These are phyloP conservation scores for Mus spretus DNA, from an alignment of 2,797 vertebrate species.

Conservation along the genomic window DNA sequence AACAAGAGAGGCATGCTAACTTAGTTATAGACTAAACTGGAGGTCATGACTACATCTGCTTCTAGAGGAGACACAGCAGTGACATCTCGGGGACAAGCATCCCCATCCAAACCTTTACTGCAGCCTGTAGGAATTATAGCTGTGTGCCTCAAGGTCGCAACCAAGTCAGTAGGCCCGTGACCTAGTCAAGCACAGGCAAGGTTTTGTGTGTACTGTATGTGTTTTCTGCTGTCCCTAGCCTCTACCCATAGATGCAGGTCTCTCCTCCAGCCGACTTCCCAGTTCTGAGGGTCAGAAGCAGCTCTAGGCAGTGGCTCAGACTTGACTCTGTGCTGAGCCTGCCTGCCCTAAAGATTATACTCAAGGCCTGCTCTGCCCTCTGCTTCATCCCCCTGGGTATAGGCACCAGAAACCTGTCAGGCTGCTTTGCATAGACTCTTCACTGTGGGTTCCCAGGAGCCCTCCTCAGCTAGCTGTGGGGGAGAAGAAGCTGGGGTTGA, in stretches of 20 bases:
- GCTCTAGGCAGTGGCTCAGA: not conserved
- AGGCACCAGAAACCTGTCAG: not conserved
- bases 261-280: not conserved
- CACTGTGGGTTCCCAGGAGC: not conserved
- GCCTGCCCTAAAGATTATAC: not conserved
- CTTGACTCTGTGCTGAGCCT: not conserved
- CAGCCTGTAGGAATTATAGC: not conserved
- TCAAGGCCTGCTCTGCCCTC: not conserved
- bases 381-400: not conserved
- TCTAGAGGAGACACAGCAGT: not conserved
- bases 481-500: not conserved
- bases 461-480: not conserved
- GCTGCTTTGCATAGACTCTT: not conserved
- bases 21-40: not conserved
- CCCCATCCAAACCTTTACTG: not conserved
- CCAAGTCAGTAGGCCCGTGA: too few species aligned
- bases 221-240: not conserved
- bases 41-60: too few species aligned
- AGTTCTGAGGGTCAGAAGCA: not conserved
- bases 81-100: not conserved
- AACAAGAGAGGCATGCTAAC: not conserved
- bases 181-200: too few species aligned
- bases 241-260: not conserved
- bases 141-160: too few species aligned
- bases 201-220: accelerated